Base-by-base conservation (phyloP, 2,113 vertebrate species). In the Hippocampus mohnikei region DNA sequence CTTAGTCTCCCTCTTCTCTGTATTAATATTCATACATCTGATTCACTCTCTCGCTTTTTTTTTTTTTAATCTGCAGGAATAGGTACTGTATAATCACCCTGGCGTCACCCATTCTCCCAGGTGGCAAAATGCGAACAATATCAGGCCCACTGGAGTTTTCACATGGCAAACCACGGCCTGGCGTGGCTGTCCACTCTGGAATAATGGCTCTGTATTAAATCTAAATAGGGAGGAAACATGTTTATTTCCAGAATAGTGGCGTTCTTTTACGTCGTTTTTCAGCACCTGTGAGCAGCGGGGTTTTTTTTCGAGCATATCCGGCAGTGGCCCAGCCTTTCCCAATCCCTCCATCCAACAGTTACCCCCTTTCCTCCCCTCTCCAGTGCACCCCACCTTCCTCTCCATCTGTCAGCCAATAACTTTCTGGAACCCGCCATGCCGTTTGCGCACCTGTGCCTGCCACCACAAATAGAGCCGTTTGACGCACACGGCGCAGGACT, bases 401-500 rank as follows among this genome's bases (percentile, higher is more conserved):
- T 87, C 91, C 91, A 93, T 93, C 91, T 93, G 91, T 88, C 73
- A 81, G 85, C 85, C 86, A 85, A 88, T 91, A 91, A 91, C 89
- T 89, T 88, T 85, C 89, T 83, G 86, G 81, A 88, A 84, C 83
- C 84, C 50, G 73, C 82, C 90, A 84, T 80, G 81, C 81, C 77
- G 84, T 82, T 82, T 69, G 71, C 55, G 83, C 91, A 91, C 90
- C 88, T 93, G 90, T 88, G 86, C 88, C 84, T 91, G 90, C 88
- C 89, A 89, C 85, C 83, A 89, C 78, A 88, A 83, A 92, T 90
- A 87, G 87, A 89, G 88, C 84, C 65, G 78, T 88, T 71, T 88
- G 81, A 87, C 76, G 67, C 82, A 85, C 2, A 48, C 75, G 76
- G 58, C 18, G 58, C 42, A 76, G 60, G 66, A 77, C 74, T 75